A percentile compares a stretch with the other conserved stretches of the same genome.
Evolutionary conservation across 2,113 vertebrate species (phyloP).

Genomic region (Aleadryas rufinucha): DNA sequence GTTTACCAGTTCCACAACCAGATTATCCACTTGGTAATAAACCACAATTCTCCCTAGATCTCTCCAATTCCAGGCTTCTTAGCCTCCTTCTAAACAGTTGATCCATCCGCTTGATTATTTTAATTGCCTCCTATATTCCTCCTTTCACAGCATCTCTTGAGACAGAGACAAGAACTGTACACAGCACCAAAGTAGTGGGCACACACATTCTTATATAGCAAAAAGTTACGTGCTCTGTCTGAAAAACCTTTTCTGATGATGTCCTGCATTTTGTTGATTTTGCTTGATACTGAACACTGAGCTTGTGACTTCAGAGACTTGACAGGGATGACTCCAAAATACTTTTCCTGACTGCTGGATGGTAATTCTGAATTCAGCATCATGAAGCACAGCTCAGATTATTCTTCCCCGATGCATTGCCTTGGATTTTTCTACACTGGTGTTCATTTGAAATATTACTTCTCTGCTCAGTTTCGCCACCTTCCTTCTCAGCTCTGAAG

Average conservation of each 20-base stretch:
- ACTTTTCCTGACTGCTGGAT: not conserved
- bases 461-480: not conserved
- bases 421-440: not conserved
- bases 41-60: not conserved
- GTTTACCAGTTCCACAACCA: not conserved
- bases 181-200: not conserved
- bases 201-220: not conserved
- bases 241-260: not conserved
- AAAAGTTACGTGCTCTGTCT: not conserved
- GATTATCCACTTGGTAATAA: not conserved
- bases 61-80: not conserved
- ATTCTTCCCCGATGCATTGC: not conserved
- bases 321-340: not conserved
- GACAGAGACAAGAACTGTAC: not conserved
- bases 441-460: not conserved
- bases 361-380: not conserved
- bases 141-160: not conserved
- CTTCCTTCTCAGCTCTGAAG: not conserved
- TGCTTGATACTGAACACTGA: not conserved
- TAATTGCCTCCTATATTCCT: not conserved
- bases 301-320: not conserved
- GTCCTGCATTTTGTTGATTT: not conserved
- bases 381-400: not conserved
- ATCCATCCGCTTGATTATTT: not conserved
- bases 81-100: not conserved